Evolutionary conservation across 2,113 vertebrate genomes (phyloP).

Genomic region (Piaya cayana): DNA sequence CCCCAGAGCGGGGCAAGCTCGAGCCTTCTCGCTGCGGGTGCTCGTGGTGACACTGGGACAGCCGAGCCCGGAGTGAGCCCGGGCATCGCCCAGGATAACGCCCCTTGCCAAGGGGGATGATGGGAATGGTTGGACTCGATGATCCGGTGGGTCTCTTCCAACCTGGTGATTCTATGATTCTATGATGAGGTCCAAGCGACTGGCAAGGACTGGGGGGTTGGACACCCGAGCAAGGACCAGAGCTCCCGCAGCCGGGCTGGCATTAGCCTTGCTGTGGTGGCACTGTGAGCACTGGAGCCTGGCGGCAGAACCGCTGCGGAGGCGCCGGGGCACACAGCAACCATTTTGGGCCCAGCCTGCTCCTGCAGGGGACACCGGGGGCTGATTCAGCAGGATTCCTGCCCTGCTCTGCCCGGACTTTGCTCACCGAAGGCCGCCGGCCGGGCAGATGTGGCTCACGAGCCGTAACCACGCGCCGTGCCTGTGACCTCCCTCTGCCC

Average conservation of each 20-base stretch:
- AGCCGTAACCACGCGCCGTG: fast-evolving
- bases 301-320: fast-evolving
- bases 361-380: not conserved
- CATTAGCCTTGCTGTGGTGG: not conserved
- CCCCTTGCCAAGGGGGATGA: fast-evolving
- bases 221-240: not conserved
- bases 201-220: not conserved
- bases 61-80: not conserved
- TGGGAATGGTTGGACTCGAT: no score
- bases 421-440: not conserved
- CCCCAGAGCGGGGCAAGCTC: not conserved
- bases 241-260: not conserved
- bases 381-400: not conserved
- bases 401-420: not conserved
- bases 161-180: no score
- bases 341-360: not conserved
- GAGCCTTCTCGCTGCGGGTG: fast-evolving
- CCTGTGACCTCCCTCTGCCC: not conserved
- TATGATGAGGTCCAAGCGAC: fast-evolving
- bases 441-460: not conserved
- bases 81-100: fast-evolving
- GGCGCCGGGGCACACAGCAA: not conserved
- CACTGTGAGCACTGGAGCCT: fast-evolving
- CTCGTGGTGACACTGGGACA: not conserved
- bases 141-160: no score